A percentile compares a stretch with the other conserved stretches of the same genome.
Evolutionary conservation across 30 jellyfish, hydroid and myxozoan species (phyloP).

Genomic region (Mastigias papua): DNA sequence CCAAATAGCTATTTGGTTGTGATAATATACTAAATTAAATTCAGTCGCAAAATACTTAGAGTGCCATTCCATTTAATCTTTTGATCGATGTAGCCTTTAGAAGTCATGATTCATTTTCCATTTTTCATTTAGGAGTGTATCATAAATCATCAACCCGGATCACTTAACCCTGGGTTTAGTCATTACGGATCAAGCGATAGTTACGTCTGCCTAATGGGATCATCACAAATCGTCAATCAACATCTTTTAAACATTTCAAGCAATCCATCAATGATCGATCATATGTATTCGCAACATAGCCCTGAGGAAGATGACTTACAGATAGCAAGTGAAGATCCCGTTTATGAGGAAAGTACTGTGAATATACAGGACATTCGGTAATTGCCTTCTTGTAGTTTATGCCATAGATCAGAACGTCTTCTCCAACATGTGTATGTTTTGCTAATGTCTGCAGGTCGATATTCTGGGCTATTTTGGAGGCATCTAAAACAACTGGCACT

Average conservation of each 20-base stretch:
- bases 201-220: constrained; percentile 56
- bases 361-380: constrained; percentile 68
- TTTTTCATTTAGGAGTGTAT: constrained; percentile 33
- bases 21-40: too few relatives aligned
- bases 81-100: too few relatives aligned
- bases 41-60: too few relatives aligned
- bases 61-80: too few relatives aligned
- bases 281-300: constrained; percentile 72
- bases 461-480: too few relatives aligned
- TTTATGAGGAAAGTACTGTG: constrained; percentile 73
- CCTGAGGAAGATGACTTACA: constrained; percentile 75
- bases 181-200: constrained; percentile 58
- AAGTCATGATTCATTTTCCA: background rate
- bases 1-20: too few relatives aligned
- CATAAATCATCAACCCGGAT: constrained; percentile 17
- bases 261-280: constrained; percentile 75
- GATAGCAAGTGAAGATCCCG: constrained; percentile 63
- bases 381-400: background rate
- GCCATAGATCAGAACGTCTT: too few relatives aligned
- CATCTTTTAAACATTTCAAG: constrained; percentile 55
- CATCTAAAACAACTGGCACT: too few relatives aligned
- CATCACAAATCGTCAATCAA: constrained; percentile 60
- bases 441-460: too few relatives aligned
- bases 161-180: constrained; percentile 53
- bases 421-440: too few relatives aligned